Evolutionary conservation across 2,888 invertebrate genomes (phyloP).

Genomic region (Formica aserva): DNA sequence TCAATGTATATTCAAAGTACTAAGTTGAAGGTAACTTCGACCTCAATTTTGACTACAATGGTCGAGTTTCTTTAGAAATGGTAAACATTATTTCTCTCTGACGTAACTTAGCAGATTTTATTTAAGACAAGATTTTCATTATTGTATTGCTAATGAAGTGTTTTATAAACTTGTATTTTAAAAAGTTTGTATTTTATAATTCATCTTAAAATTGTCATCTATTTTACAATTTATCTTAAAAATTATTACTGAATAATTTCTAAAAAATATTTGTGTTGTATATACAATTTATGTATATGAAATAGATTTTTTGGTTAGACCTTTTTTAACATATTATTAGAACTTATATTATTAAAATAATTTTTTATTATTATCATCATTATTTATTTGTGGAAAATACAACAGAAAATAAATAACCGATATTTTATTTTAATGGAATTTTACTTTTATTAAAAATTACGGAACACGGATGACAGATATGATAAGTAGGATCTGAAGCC

Average conservation of each 20-base stretch:
- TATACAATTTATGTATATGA: neutral
- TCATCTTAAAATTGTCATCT: neutral
- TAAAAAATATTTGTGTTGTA: neutral
- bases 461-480: neutral
- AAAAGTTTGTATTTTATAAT: neutral
- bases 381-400: neutral
- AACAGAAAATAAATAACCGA: neutral
- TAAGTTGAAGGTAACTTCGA: constrained; percentile 42
- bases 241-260: neutral
- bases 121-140: neutral
- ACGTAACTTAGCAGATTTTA: constrained; percentile 18
- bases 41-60: constrained; percentile 18
- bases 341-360: neutral
- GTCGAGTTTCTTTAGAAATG: constrained; percentile 30
- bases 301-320: neutral
- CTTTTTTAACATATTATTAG: neutral
- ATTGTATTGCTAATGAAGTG: constrained; percentile 14
- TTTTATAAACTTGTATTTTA: constrained; percentile 3
- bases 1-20: constrained; percentile 25
- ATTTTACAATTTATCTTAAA: constrained; percentile 1
- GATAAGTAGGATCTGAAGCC: constrained; percentile 13
- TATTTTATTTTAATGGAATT: constrained; percentile 4
- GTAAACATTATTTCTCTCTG: constrained; percentile 34
- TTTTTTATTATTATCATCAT: neutral
- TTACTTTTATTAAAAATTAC: constrained; percentile 12